Base-by-base conservation (phyloP, 2,888 invertebrate species). In the Chouioia cunea region DNA sequence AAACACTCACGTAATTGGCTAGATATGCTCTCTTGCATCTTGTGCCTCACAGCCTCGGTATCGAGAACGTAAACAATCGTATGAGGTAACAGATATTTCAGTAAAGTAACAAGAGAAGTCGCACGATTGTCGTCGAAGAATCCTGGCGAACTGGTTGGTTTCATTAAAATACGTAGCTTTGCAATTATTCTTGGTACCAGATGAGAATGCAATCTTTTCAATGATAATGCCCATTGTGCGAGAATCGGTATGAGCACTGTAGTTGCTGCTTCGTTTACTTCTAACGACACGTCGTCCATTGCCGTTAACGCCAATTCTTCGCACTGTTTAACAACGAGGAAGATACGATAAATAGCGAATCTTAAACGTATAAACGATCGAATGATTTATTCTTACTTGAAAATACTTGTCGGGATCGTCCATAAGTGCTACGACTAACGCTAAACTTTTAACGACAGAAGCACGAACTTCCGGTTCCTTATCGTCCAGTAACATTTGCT, bases 401-500 rank as follows among this genome's bases (percentile, higher is more conserved):
- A 86, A 83, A 81, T 91, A 91, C 84, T 92, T 92, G 79, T 91
- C 90, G 23, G 85, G 81, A 84, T 92, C 91, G 77, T 89, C 88
- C 82, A 92, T 89, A 67, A 90, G 87, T n/a, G 89, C 88, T 54
- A 90, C 87, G 36, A 92, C 85, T 6, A 91, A 82, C 0, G 91
- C 88, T 36, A 92, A 84, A 79, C 90, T 91, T 76, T 87, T 87
- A 4, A 91, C 87, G 8, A 89, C 90, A n/a, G 89, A 88, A 73
- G 88, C 88, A 73, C 91, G 83, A 2, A 92, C 91, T 58, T 83
- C 79, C 23, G 90, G 88, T 75, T 90, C 90, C 75, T 89, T 89
- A 78, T 93, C 93, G 76, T 92, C 91, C 43, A 87, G 82, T 66
- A 91, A 81, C 89, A 93, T 89, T 86, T 93, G 92, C 78, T 91